Evolutionary conservation across 1,140 invertebrate genomes (phyloP), one percentile per base, ranked within the genome.

Genomic region (Sitodiplosis mosellana): DNA sequence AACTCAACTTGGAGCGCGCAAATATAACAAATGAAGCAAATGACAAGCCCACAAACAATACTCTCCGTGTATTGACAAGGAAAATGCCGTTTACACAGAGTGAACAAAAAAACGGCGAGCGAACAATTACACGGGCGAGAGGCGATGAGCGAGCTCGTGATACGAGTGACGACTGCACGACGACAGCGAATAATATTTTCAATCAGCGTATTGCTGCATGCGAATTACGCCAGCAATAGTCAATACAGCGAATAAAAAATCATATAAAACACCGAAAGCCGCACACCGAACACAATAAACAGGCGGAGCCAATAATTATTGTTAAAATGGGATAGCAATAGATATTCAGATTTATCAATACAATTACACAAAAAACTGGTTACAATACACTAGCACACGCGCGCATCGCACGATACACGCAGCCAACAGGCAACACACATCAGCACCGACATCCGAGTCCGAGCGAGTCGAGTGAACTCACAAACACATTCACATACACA

Each of bases 241-340:
- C 14, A n/a, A 40, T 18, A 40, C 37, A 40, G 14, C 14, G 17
- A 40, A n/a, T 15, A 40, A 40, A n/a, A n/a, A 40, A 15, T 18
- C 17, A n/a, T 15, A 40, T 40, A 40, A 40, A n/a, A 40, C 37
- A 40, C 17, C 17, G 17, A 40, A 40, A n/a, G 17, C 37, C 37
- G 14, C 17, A 40, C 37, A 18, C 41, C 41, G 41, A n/a, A 43
- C 37, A 40, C 41, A 43, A 43, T 43, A 45, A 45, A 45, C 22
- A 19, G 43, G 43, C 22, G 43, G 43, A 45, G 43, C 22, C 43
- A 45, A 45, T 45, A 45, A 45, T 45, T 33, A 45, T 45, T 45
- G 43, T 45, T 45, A 17, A 45, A 45, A 45, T 45, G 17, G 43
- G 43, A 45, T 45, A 45, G 43, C 43, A 45, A 45, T 45, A 45